Evolutionary conservation across 2,888 invertebrate genomes (phyloP).

Genomic region (Plebejus anna): DNA sequence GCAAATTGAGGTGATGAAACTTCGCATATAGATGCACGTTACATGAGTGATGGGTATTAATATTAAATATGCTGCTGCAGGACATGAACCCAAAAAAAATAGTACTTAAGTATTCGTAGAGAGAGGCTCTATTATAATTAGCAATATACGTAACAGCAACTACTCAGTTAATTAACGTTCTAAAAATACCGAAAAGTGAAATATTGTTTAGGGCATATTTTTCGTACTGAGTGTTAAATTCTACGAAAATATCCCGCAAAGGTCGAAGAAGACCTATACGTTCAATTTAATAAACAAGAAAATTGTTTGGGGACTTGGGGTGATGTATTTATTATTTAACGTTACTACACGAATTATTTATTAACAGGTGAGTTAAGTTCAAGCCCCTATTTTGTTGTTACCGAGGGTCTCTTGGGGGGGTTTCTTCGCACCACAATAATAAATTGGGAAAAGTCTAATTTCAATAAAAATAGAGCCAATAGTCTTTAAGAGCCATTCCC

Average conservation of each 20-base stretch:
- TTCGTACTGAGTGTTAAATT: not conserved
- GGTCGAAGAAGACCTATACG: not conserved
- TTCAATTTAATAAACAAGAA: not conserved
- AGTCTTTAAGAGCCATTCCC: no score
- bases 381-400: not conserved
- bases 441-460: not conserved
- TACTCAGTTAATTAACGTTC: not conserved
- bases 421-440: not conserved
- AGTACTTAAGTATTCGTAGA: not conserved
- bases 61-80: not conserved
- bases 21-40: slow-evolving; percentile 4
- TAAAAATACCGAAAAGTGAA: not conserved
- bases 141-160: not conserved
- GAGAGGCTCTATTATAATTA: not conserved
- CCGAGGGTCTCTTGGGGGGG: not conserved
- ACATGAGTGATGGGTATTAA: not conserved
- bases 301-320: not conserved
- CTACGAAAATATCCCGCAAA: not conserved
- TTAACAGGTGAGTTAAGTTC: not conserved
- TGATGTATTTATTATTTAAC: slow-evolving; percentile 3
- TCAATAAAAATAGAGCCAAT: no score
- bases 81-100: not conserved
- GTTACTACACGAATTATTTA: slow-evolving; percentile 13
- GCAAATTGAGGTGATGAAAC: slow-evolving; percentile 31
- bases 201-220: not conserved